Evolutionary conservation across 2,888 invertebrate species (phyloP).

Genomic region (Macropis europaea): DNA sequence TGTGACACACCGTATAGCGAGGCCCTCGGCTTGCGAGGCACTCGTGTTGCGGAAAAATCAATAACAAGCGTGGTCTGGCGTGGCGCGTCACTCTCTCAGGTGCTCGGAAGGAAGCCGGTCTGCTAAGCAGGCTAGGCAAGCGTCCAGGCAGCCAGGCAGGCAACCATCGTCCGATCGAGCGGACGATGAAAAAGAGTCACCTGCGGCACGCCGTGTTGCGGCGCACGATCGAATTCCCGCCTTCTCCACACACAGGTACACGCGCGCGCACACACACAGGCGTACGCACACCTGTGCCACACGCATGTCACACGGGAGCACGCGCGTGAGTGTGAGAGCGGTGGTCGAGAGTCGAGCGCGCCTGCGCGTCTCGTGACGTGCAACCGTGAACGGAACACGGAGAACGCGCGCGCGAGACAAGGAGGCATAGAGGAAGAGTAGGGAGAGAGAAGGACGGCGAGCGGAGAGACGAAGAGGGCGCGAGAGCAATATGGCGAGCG

Average conservation of each 20-base stretch:
- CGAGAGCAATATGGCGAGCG: constrained; percentile 46
- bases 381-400: constrained; percentile 18
- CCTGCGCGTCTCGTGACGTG: constrained; percentile 55
- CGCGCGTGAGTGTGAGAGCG: constrained; percentile 11
- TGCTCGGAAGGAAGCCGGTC: constrained; percentile 65
- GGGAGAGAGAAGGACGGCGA: constrained; percentile 9
- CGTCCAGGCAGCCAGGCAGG: constrained; percentile 31
- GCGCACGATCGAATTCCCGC: constrained; percentile 67
- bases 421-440: constrained; percentile 6
- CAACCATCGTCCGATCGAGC: constrained; percentile 65
- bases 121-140: constrained; percentile 43
- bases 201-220: constrained; percentile 60
- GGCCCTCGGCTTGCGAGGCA: constrained; percentile 61
- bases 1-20: constrained; percentile 65
- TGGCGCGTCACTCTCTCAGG: constrained; percentile 73
- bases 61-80: constrained; percentile 76
- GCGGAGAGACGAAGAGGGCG: constrained; percentile 3
- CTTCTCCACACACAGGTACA: constrained; percentile 42
- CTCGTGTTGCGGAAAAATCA: constrained; percentile 77
- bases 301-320: constrained; percentile 9
- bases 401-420: not conserved
- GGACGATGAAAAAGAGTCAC: constrained; percentile 69
- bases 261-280: constrained; percentile 12
- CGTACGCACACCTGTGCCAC: not conserved
- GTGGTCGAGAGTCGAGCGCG: constrained; percentile 34